Evolutionary conservation across 1,140 invertebrate genomes (phyloP).

Genomic region (Physella acuta): DNA sequence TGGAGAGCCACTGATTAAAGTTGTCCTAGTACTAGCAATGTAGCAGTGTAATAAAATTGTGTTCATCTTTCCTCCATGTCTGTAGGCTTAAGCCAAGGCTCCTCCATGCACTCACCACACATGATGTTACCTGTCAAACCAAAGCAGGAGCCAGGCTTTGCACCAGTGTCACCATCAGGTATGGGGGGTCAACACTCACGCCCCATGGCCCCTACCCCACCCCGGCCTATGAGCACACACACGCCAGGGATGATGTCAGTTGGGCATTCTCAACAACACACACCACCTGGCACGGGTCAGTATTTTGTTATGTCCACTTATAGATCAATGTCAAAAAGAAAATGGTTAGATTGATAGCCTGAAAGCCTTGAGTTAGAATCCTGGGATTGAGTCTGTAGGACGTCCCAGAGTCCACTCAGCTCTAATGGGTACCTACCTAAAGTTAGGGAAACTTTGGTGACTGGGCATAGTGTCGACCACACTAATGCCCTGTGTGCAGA

Average conservation of each 20-base stretch:
- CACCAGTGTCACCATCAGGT: constrained; percentile 60
- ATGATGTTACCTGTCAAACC: constrained; percentile 53
- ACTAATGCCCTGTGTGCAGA: too few relatives aligned
- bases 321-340: too few relatives aligned
- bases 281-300: constrained; percentile 17
- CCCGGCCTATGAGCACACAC: constrained; percentile 41
- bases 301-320: too few relatives aligned
- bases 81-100: constrained; percentile 38
- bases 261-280: constrained; percentile 28
- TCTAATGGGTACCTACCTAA: too few relatives aligned
- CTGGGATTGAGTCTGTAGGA: too few relatives aligned
- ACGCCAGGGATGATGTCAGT: constrained; percentile 33
- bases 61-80: too few relatives aligned
- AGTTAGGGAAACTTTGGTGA: not conserved
- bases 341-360: too few relatives aligned
- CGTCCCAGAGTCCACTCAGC: too few relatives aligned
- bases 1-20: too few relatives aligned
- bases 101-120: constrained; percentile 56
- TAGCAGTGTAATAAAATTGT: too few relatives aligned
- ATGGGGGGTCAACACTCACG: constrained; percentile 58
- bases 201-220: constrained; percentile 38
- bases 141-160: constrained; percentile 40
- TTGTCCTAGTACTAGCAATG: too few relatives aligned
- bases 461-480: not conserved
- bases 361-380: too few relatives aligned